Evolutionary conservation across 2,888 invertebrate species (phyloP).

Genomic region (Ferrisia virgata): DNA sequence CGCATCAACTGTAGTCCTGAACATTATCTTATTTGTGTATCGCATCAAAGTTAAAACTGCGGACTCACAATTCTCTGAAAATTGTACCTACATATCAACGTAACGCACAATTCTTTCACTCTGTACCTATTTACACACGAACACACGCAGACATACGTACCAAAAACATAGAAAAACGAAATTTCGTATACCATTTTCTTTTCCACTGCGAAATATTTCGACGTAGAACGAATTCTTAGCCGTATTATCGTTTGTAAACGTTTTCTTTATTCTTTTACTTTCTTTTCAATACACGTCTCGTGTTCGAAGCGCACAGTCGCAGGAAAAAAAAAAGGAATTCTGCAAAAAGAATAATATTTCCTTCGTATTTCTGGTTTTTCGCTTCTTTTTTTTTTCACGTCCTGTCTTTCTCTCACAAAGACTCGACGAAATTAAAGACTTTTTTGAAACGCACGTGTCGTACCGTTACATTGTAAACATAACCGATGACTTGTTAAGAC

Average conservation of each 20-base stretch:
- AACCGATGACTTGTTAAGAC: background rate
- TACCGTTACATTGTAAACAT: background rate
- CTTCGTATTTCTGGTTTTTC: background rate
- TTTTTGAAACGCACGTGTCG: background rate
- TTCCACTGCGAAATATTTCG: background rate
- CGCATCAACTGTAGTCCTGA: background rate
- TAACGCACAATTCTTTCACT: background rate
- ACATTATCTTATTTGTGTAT: background rate
- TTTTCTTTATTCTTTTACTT: background rate
- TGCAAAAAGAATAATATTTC: background rate
- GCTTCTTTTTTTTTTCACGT: no score
- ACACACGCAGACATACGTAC: background rate
- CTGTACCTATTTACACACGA: background rate
- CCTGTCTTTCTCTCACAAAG: background rate
- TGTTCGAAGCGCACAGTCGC: background rate
- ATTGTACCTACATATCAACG: no score
- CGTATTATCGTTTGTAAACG: slow-evolving; percentile 3
- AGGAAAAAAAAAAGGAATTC: background rate
- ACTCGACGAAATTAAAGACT: background rate
- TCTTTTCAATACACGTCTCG: background rate
- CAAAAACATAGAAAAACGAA: background rate
- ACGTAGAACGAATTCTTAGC: background rate
- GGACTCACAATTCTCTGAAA: background rate
- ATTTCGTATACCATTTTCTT: background rate
- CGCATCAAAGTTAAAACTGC: background rate